Conservation (phyloP, 2,113 vertebrate genomes). For the Triplophysa siluroides region DNA sequence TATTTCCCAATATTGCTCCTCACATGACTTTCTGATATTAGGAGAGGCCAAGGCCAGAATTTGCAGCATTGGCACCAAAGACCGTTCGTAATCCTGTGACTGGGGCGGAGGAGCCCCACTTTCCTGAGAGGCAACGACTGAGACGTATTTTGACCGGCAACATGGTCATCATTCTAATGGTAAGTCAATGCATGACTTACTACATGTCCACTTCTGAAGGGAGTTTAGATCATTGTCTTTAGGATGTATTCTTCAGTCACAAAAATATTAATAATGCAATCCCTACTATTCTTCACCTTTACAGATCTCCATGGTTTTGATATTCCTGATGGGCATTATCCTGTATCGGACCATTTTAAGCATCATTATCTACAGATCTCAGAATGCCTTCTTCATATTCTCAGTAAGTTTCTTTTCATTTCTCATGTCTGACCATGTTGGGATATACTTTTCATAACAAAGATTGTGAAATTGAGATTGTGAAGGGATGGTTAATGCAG, state of each 20-base stretch:
- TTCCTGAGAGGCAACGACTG: conserved; percentile 67
- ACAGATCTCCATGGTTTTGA: conserved; percentile 70
- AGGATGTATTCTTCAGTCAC: too few relatives aligned
- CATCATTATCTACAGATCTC: conserved; percentile 75
- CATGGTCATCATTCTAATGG: conserved; percentile 80
- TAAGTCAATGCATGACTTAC: conserved; percentile 55
- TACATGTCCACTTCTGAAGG: neutral
- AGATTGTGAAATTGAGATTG: neutral
- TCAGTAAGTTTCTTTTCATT: conserved; percentile 38
- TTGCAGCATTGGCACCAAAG: conserved; percentile 73
- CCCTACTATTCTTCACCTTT: neutral
- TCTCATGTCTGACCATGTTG: neutral
- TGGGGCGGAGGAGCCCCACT: conserved; percentile 78
- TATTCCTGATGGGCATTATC: conserved; percentile 80
- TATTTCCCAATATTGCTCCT: neutral
- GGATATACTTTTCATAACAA: neutral
- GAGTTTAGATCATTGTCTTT: too few relatives aligned
- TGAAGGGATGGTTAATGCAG: neutral
- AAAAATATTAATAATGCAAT: too few relatives aligned
- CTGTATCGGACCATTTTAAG: conserved; percentile 78
- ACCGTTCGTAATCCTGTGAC: conserved; percentile 78
- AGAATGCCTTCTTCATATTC: conserved; percentile 69
- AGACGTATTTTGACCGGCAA: conserved; percentile 75
- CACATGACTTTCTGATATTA: conserved; percentile 33
- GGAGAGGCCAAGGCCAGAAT: conserved; percentile 76